Evolutionary conservation across 2,888 invertebrate genomes (phyloP), one percentile per base, ranked within the genome.

Genomic region (Volucella bombylans): DNA sequence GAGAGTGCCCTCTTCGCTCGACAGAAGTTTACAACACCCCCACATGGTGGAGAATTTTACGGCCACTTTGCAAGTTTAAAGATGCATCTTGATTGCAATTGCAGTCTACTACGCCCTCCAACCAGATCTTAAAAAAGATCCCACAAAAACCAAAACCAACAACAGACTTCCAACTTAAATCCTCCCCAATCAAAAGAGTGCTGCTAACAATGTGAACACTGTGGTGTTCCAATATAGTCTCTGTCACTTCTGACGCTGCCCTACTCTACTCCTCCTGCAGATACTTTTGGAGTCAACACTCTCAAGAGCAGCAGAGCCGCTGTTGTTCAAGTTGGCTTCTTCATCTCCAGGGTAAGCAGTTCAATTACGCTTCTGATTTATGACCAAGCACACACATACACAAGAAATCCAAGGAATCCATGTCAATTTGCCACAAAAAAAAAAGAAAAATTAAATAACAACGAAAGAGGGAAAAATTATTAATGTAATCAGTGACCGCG

Each of bases 401-500:
- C 4, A 31, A 31, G 41, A 78, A 73, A 57, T 49, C 52, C 68
- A 71, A 10, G 10, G 62, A 72, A 71, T 68, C 55, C 78, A 78
- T 82, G 72, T 72, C 65, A 59, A 68, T 68, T 82, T 72, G 45
- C 62, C 55, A 67, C 18, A 45, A 67, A 73, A 62, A 9, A 38
- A 2, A 45, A 14, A 45, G 55, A 61, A 55, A 52, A 47, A 45
- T 38, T 0, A 64, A 39, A 64, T 57, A 49, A 49, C 11, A 41
- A 52, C 0, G 39, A 38, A 47, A 65, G 8, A 11, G 23, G 1
- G 55, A 47, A 49, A 61, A n/a, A 12, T 50, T 50, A 59, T 79
- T 71, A 78, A 80, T 79, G 59, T 71, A 74, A 80, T 80, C 74
- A 83, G 83, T 80, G 80, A 74, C 83, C 71, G 80, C 83, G 83